A percentile compares a stretch with the other conserved stretches of the same genome.
phyloP scores from a whole-genome alignment of 23 tunicate genomes.

The Phallusia fumigata region DNA sequence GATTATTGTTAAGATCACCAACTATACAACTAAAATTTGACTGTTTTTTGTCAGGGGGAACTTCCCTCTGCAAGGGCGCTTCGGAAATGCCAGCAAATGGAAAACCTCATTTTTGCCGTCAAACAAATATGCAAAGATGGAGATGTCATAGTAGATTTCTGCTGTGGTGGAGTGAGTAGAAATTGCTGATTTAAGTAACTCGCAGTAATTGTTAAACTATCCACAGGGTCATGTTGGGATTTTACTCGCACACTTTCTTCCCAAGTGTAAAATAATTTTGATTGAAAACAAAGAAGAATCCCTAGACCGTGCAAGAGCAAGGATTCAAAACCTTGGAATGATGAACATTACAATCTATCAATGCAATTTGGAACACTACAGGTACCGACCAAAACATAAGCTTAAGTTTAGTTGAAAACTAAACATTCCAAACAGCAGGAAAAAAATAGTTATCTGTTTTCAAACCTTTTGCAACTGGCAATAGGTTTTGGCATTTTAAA shows the following conservation, averaged over 20 bases:
- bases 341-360: slow-evolving; percentile 77
- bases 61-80: slow-evolving; percentile 65
- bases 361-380: slow-evolving; percentile 77
- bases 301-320: slow-evolving; percentile 72
- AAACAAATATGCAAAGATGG: slow-evolving; percentile 51
- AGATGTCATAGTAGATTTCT: slow-evolving; percentile 89
- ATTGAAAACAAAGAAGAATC: slow-evolving; percentile 97
- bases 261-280: slow-evolving; percentile 57
- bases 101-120: slow-evolving; percentile 62
- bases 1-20: background rate
- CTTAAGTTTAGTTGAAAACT: too few species aligned
- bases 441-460: too few species aligned
- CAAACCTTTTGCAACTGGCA: too few species aligned
- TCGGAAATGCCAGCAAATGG: slow-evolving; percentile 89
- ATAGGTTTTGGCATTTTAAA: too few species aligned
- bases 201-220: background rate
- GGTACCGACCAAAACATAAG: background rate
- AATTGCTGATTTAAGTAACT: background rate
- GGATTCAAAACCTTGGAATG: slow-evolving; percentile 54
- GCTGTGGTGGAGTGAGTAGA: slow-evolving; percentile 92
- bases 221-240: slow-evolving; percentile 94
- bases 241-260: slow-evolving; percentile 77
- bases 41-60: slow-evolving; percentile 49
- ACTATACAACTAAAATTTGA: background rate
- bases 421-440: too few species aligned